phyloP scores from a whole-genome alignment of 2,797 vertebrate genomes.

The Lycodopsis pacificus region DNA sequence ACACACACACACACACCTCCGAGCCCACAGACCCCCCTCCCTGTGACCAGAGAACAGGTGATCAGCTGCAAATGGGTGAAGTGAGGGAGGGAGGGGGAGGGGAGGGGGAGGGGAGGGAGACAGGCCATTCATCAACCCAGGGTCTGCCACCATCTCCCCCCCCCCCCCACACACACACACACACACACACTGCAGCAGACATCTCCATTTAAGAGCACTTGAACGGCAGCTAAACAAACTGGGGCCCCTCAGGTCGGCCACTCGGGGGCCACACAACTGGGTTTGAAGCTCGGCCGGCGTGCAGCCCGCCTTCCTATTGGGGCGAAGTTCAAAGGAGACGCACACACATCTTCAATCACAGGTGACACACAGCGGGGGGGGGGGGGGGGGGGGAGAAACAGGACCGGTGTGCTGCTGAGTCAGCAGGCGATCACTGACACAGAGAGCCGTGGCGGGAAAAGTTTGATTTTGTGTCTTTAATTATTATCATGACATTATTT shows the following conservation, averaged over 20 bases:
- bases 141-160: conserved; percentile 24
- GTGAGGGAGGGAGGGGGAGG: conserved; percentile 4
- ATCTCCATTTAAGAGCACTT: conserved; percentile 71
- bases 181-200: conserved; percentile 43
- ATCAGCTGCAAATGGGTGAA: conserved; percentile 70
- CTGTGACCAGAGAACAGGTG: conserved; percentile 76
- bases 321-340: conserved; percentile 57
- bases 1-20: conserved; percentile 21
- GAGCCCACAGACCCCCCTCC: conserved; percentile 56
- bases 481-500: too few species aligned
- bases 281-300: conserved; percentile 27
- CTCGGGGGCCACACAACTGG: conserved; percentile 48
- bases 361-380: not conserved
- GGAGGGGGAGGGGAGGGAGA: conserved; percentile 23
- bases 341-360: conserved; percentile 39
- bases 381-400: conserved; percentile 32
- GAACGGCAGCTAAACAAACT: conserved; percentile 73
- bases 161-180: conserved; percentile 38
- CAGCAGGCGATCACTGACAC: conserved; percentile 20
- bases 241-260: conserved; percentile 53
- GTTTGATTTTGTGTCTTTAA: not conserved
- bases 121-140: conserved; percentile 65
- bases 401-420: conserved; percentile 15
- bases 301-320: conserved; percentile 38
- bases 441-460: not conserved